Percentiles rank a stretch among this genome's conserved stretches.
Conservation (phyloP, 1,140 invertebrate genomes). For the Pissodes strobi region DNA sequence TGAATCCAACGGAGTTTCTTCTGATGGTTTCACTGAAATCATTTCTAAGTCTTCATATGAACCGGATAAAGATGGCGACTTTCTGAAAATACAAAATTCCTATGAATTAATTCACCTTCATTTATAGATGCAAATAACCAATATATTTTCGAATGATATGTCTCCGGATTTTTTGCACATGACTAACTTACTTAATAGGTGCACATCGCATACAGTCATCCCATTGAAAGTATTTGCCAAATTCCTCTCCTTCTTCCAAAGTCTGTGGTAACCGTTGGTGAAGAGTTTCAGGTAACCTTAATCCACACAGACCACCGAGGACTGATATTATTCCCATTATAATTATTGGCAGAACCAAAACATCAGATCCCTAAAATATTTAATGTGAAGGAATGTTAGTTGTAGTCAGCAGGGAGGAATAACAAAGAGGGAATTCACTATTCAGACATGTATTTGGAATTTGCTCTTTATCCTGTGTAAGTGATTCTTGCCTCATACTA, state of each 20-base stretch:
- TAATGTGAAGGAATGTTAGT: background rate
- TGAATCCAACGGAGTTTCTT: slow-evolving; percentile 58
- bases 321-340: slow-evolving; percentile 80
- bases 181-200: slow-evolving; percentile 64
- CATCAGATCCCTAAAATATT: slow-evolving; percentile 72
- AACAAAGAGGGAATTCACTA: too few relatives aligned
- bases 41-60: slow-evolving; percentile 68
- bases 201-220: slow-evolving; percentile 73
- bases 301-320: slow-evolving; percentile 75
- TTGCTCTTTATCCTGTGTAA: too few relatives aligned
- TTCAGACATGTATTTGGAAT: too few relatives aligned
- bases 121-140: too few relatives aligned
- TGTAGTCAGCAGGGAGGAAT: slow-evolving; percentile 6
- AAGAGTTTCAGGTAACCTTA: slow-evolving; percentile 80
- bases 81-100: slow-evolving; percentile 55
- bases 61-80: slow-evolving; percentile 50
- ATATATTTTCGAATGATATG: too few relatives aligned
- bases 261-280: slow-evolving; percentile 80
- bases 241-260: slow-evolving; percentile 83
- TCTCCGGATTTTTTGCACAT: too few relatives aligned
- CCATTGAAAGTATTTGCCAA: slow-evolving; percentile 81
- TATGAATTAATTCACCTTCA: too few relatives aligned
- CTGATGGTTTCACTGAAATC: slow-evolving; percentile 52
- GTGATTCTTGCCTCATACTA: too few relatives aligned
- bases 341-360: slow-evolving; percentile 77